phyloP scores from a whole-genome alignment of 2,113 vertebrate species.

The Corynorhinus townsendii region DNA sequence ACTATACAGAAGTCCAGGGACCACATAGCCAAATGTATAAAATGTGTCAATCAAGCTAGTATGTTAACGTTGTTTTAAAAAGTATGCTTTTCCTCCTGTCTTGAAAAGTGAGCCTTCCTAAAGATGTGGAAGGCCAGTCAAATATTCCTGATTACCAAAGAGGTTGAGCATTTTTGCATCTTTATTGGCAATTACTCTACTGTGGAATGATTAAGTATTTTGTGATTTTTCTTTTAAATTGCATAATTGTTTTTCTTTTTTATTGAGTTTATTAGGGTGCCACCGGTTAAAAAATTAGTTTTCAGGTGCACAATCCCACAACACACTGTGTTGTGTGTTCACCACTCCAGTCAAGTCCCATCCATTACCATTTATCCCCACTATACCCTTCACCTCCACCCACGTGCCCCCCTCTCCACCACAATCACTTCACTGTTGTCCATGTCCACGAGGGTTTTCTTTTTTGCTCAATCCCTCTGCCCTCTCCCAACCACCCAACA shows the following conservation, averaged over 20 bases:
- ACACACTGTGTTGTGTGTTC: neutral
- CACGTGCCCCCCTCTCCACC: too few species aligned
- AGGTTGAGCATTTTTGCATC: neutral
- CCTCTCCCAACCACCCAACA: neutral
- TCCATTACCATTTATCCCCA: neutral
- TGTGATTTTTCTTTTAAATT: neutral
- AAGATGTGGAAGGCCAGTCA: neutral
- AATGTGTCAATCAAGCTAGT: neutral
- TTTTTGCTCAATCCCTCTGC: neutral
- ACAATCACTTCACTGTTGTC: neutral
- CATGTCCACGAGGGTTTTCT: neutral
- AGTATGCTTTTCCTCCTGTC: neutral
- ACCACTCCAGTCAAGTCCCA: neutral
- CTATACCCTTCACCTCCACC: neutral
- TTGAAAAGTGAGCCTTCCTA: neutral
- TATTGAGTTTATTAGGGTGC: neutral
- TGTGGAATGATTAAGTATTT: neutral
- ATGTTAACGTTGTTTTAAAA: neutral
- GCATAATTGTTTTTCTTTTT: neutral
- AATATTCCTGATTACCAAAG: neutral
- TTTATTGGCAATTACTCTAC: neutral
- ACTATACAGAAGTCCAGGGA: neutral
- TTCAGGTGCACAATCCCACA: neutral
- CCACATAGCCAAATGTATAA: neutral
- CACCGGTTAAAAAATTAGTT: neutral